phyloP scores from a whole-genome alignment of 2,888 invertebrate species.

The Octodonta nipae region DNA sequence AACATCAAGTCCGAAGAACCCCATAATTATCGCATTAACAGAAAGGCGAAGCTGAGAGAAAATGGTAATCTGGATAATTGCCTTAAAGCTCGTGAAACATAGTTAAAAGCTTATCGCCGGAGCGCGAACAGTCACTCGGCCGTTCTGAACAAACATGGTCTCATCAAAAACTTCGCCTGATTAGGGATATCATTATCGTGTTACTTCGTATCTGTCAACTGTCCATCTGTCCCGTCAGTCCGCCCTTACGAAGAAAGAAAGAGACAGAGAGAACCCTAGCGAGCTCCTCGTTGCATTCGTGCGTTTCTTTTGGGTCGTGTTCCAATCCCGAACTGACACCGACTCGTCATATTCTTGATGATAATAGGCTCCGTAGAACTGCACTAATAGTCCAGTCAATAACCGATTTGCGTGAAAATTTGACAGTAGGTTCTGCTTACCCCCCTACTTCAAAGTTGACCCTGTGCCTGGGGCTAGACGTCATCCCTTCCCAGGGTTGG shows the following conservation, averaged over 20 bases:
- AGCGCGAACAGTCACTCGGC: too few relatives aligned
- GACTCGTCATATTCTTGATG: constrained; percentile 24
- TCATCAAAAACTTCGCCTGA: constrained; percentile 32
- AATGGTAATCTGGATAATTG: too few relatives aligned
- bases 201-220: constrained; percentile 28
- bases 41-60: constrained; percentile 8
- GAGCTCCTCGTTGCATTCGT: not conserved
- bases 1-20: constrained; percentile 3
- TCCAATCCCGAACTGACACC: constrained; percentile 22
- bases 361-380: not conserved
- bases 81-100: too few relatives aligned
- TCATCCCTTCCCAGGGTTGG: too few relatives aligned
- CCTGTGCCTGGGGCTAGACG: too few relatives aligned
- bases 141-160: constrained; percentile 27
- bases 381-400: too few relatives aligned
- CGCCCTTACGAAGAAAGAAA: too few relatives aligned
- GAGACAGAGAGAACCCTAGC: too few relatives aligned
- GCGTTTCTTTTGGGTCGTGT: not conserved
- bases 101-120: too few relatives aligned
- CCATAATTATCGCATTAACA: constrained; percentile 9
- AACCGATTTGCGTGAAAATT: not conserved
- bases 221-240: too few relatives aligned
- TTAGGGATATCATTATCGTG: constrained; percentile 36
- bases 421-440: too few relatives aligned
- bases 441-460: too few relatives aligned